A percentile compares a stretch with the other conserved stretches of the same genome.
Evolutionary conservation across 2,113 vertebrate genomes (phyloP).

Genomic region (Salvelinus alpinus): DNA sequence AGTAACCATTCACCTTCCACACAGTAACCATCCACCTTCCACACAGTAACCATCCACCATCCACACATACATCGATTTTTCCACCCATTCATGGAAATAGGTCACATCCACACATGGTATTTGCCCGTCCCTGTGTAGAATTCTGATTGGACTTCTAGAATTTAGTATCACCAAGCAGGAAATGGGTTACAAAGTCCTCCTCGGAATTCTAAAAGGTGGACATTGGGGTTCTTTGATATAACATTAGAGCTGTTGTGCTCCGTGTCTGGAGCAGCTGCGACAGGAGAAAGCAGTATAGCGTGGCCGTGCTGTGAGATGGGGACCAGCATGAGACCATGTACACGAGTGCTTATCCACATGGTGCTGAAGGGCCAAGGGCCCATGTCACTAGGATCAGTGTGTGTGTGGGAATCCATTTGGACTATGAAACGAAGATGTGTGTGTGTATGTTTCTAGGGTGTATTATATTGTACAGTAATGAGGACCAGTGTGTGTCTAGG

Average conservation of each 20-base stretch:
- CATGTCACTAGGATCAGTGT: not conserved
- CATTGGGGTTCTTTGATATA: not conserved
- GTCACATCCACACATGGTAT: not conserved
- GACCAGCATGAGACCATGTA: constrained; percentile 14
- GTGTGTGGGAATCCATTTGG: not conserved
- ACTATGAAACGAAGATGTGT: not conserved
- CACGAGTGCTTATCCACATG: constrained; percentile 34
- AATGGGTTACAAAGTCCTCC: not conserved
- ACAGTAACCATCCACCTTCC: too few relatives aligned
- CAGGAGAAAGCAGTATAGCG: constrained; percentile 26
- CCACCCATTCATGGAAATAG: constrained; percentile 32
- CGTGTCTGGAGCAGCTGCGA: constrained; percentile 11
- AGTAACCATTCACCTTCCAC: too few relatives aligned
- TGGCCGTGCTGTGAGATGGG: constrained; percentile 38
- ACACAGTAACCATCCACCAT: too few relatives aligned
- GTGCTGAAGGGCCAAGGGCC: constrained; percentile 24
- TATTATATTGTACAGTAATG: constrained; percentile 41
- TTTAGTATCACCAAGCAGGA: not conserved
- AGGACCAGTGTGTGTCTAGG: constrained; percentile 11
- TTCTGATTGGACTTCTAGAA: not conserved
- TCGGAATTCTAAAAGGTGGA: constrained; percentile 8
- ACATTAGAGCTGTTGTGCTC: constrained; percentile 17
- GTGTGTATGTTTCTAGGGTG: constrained; percentile 14
- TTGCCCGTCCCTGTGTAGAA: not conserved
- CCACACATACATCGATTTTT: constrained; percentile 33